Evolutionary conservation across 37 sponge, comb jelly and placozoan species (phyloP).

Genomic region (Haliclona indistincta): DNA sequence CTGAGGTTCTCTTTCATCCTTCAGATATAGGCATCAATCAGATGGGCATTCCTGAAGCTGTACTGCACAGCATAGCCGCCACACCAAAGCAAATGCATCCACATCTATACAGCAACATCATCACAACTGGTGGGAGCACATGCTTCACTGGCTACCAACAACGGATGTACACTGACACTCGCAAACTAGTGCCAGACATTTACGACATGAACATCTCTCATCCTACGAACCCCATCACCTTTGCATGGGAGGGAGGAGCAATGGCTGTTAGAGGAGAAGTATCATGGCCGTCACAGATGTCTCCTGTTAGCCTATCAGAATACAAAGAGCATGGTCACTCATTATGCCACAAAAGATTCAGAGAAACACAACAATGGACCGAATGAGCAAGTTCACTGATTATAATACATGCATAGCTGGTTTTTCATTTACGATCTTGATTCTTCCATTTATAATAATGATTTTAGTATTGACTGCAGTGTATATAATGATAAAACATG

Average conservation of each 20-base stretch:
- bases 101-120: slow-evolving; percentile 88
- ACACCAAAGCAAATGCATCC: slow-evolving; percentile 89
- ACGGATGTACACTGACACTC: slow-evolving; percentile 68
- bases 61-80: slow-evolving; percentile 63
- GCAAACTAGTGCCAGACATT: slow-evolving; percentile 63
- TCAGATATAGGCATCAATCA: slow-evolving; percentile 93
- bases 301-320: slow-evolving; percentile 51
- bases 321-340: slow-evolving; percentile 83
- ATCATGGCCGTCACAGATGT: slow-evolving; percentile 18
- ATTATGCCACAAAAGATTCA: slow-evolving; percentile 55
- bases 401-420: not conserved
- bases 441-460: too few species aligned
- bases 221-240: slow-evolving; percentile 58
- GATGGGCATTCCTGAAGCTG: slow-evolving; percentile 94
- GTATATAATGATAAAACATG: too few species aligned
- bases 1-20: slow-evolving; percentile 95
- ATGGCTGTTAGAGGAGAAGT: not conserved
- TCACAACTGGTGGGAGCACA: slow-evolving; percentile 89
- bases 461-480: too few species aligned
- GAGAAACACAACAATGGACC: slow-evolving; percentile 24
- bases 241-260: slow-evolving; percentile 83
- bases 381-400: not conserved
- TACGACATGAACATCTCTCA: slow-evolving; percentile 62
- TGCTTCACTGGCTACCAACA: slow-evolving; percentile 78
- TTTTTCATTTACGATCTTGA: not conserved